Evolutionary conservation across 2,113 vertebrate genomes (phyloP), one percentile per base, ranked within the genome.

Genomic region (Campylorhamphus procurvoides): DNA sequence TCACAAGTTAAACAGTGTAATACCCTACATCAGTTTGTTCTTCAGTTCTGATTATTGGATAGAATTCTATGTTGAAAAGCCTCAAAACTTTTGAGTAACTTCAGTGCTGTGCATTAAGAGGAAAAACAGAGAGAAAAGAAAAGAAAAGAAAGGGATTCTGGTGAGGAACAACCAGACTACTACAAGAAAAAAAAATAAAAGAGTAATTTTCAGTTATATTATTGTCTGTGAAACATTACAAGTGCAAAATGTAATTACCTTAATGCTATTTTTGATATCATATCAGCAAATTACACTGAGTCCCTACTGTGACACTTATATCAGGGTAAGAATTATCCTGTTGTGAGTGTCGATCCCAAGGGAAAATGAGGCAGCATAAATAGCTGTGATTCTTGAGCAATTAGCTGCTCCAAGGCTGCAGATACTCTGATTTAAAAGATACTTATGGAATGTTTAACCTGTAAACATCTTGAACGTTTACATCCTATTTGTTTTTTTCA

Each of bases 191-290:
- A 46, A 56, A 59, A 59, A 59, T 37, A 25, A 77, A 69, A 56
- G 22, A 69, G 31, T 72, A 86, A 79, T 98, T 98, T 98, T 96
- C 97, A 93, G 95, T 88, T 81, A 75, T 93, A 96, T 93, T 96
- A 94, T 87, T 91, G 81, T 66, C 86, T 89, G 81, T 97, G 97
- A 98, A 98, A 98, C 96, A 98, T 97, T 97, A 93, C 84, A 82
- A 97, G 97, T 96, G 96, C 93, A 94, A 96, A 97, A 97, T 93
- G 94, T 97, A 98, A 98, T 98, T 98, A 98, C 94, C 96, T 97
- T 98, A 98, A 98, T 98, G 98, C 95, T 98, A 97, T 98, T 98
- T 98, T 98, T 98, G 96, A 98, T 98, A 98, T 97, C 94, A 96
- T 98, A 98, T 98, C 98, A 98, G 97, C 97, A 98, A 98, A 98